These are phyloP conservation scores for Siphlonurus alternatus DNA, from an alignment of 2,888 invertebrate species.

Conservation along the genomic window DNA sequence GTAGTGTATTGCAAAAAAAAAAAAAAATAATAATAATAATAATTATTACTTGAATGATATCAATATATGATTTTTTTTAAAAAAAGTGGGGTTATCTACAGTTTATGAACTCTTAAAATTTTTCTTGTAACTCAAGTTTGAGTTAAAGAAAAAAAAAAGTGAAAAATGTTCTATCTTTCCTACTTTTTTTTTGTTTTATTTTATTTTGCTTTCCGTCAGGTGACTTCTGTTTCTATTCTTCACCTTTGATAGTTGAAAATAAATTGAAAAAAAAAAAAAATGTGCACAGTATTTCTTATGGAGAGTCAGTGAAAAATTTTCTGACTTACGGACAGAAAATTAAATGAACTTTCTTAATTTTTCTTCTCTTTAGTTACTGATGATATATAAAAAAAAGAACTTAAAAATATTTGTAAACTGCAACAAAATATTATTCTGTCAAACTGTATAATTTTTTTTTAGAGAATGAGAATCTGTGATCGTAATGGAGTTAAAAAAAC, in stretches of 20 bases:
- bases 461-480: no score
- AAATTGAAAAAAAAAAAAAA: not conserved
- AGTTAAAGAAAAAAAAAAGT: not conserved
- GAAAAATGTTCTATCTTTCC: not conserved
- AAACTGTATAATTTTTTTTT: no score
- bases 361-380: no score
- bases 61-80: no score
- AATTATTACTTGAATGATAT: no score
- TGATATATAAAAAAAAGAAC: no score
- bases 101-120: not conserved
- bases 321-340: no score
- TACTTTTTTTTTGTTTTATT: not conserved
- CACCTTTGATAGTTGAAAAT: not conserved
- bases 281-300: not conserved
- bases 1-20: not conserved
- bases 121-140: not conserved
- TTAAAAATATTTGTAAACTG: no score
- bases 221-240: not conserved
- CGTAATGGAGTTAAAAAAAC: no score
- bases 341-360: no score
- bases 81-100: not conserved
- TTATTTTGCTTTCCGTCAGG: not conserved
- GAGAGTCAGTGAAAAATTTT: no score
- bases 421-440: no score
- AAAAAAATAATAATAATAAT: not conserved